Conservation (phyloP, 2,888 invertebrate species). For the Limnephilus auricula region DNA sequence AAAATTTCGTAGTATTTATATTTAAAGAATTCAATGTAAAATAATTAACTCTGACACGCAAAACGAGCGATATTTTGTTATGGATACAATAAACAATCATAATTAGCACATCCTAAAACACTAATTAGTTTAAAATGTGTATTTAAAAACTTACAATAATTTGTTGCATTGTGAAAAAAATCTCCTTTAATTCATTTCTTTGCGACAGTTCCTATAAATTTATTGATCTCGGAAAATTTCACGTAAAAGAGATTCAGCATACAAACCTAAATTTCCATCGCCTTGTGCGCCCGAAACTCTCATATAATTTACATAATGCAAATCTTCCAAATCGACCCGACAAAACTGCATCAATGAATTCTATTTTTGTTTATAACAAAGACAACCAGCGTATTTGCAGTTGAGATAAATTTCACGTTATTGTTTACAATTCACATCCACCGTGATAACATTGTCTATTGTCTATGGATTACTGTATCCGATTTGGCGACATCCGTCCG, state of each 20-base stretch:
- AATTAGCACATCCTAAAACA: not conserved
- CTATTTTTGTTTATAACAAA: not conserved
- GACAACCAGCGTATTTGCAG: not conserved
- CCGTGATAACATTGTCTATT: not conserved
- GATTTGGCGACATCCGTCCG: slow-evolving; percentile 21
- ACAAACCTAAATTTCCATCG: not conserved
- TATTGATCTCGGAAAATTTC: not conserved
- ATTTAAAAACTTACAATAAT: not conserved
- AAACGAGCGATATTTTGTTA: not conserved
- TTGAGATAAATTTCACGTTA: not conserved
- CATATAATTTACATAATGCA: not conserved
- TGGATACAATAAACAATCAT: not conserved
- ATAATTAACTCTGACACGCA: not conserved
- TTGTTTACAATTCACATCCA: slow-evolving; percentile 14
- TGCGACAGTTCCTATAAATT: not conserved
- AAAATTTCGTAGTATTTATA: not conserved
- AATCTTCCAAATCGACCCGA: not conserved
- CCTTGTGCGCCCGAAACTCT: not conserved
- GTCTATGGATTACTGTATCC: not conserved
- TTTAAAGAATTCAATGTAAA: too few relatives aligned
- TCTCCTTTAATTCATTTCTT: not conserved
- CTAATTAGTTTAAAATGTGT: not conserved
- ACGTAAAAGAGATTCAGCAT: not conserved
- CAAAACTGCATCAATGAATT: not conserved
- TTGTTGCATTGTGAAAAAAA: not conserved